Evolutionary conservation across 1,140 invertebrate species (phyloP), one percentile per base, ranked within the genome.

Genomic region (Atta cephalotes): DNA sequence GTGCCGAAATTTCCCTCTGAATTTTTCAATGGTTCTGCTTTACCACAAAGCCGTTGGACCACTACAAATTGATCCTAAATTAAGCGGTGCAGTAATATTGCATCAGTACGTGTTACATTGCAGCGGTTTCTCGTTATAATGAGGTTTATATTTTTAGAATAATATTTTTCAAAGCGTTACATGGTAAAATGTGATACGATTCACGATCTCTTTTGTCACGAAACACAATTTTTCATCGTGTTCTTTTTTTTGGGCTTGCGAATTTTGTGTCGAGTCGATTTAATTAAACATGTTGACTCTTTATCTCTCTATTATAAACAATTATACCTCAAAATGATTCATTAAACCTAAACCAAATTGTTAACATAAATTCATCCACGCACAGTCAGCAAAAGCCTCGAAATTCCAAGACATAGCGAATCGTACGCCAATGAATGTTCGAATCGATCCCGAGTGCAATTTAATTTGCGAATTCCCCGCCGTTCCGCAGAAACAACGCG

Each of bases 391-490:
- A 18, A 39, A 25, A 31, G 53, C 70, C 5, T 71, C 71, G 60
- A 70, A 71, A 66, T 89, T 88, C 71, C 86, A 74, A 87, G 68
- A 58, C 65, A 51, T 45, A 21, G 28, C 77, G 77, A 87, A 81
- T 88, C 21, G 82, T 63, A 9, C 65, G 72, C 45, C 45, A 31
- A 39, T 53, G 62, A 35, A 51, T 45, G 14, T 86, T 87, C 87
- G 88, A 85, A 91, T 90, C 91, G 91, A 94, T 94, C 91, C 87
- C 84, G 89, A 77, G 90, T 91, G 93, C 92, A 93, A 93, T 94
- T 94, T 93, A 94, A 94, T 94, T 93, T 94, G 91, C 91, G 89
- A 94, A 94, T 93, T 93, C 92, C 92, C 28, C 58, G 28, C 25
- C 51, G 72, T 80, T 80, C 56, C 53, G 25, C 80, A n/a, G 56